Evolutionary conservation across 2,888 invertebrate genomes (phyloP), one percentile per base, ranked within the genome.

Genomic region (Listrodromus nycthemerus): DNA sequence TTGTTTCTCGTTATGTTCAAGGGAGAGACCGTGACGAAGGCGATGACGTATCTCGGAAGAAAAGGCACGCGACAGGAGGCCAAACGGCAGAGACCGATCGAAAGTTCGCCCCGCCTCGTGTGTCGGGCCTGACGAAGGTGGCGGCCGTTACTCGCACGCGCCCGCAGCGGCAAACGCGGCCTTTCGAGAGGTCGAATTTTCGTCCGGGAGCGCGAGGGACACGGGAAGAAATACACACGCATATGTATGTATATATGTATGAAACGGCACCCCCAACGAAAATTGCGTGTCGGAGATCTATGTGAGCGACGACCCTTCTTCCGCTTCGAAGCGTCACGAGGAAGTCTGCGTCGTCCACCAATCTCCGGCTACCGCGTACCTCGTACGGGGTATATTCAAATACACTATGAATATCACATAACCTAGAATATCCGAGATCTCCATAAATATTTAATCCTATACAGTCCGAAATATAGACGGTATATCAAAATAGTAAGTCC

Each of bases 1-100:
- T n/a, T 19, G 19, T 52, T 52, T 52, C 48, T 21, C 8, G 7
- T 19, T 21, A 2, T 52, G n/a, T 52, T 52, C 21, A 10, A 55
- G 24, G 10, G 55, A 21, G 10, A 1, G 55, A 4, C 55, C 21
- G 19, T 13, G 52, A 21, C 7, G 55, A 55, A 21, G 55, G 24
- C 8, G 55, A 21, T 70, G 74, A 75, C 63, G 74, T 75, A 69
- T 81, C 75, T 70, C 69, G 21, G 52, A 52, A 33, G 76, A 76
- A 71, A 82, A 82, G 65, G 75, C 74, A 81, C 63, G 74, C 82
- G 80, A 71, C 80, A 73, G 71, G 81, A 74, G 82, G 75, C 73
- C 69, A 82, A 85, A 82, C 76, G 71, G 41, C 66, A 48, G 76
- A 82, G 67, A 63, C 79, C 84, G 86, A 86, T 86, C 86, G 85